These are phyloP conservation scores for Troides helena DNA, from an alignment of 2,888 invertebrate species.

Conservation along the genomic window DNA sequence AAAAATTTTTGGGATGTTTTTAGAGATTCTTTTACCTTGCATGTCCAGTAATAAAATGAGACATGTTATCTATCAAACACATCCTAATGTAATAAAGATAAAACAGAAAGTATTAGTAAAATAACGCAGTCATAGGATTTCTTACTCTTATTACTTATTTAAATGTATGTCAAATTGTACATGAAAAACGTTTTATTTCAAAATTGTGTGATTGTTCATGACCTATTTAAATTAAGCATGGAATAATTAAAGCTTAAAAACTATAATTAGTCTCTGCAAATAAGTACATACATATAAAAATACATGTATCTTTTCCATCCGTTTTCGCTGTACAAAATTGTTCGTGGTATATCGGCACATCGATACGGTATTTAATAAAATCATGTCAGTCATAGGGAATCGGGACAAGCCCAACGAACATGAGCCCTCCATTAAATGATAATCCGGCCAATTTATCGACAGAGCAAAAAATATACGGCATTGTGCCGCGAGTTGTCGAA, in stretches of 20 bases:
- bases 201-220: no score
- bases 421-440: slow-evolving; percentile 80
- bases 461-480: slow-evolving; percentile 73
- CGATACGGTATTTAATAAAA: slow-evolving; percentile 75
- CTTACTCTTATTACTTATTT: background rate
- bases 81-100: background rate
- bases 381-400: slow-evolving; percentile 76
- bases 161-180: background rate
- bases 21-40: background rate
- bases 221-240: background rate
- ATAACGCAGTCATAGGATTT: background rate
- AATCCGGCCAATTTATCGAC: slow-evolving; percentile 79
- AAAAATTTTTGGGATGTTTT: background rate
- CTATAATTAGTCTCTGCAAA: background rate
- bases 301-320: background rate
- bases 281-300: background rate
- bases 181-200: no score
- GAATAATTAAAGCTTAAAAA: no score
- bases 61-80: background rate
- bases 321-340: slow-evolving; percentile 44
- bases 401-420: slow-evolving; percentile 74
- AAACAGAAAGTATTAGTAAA: background rate
- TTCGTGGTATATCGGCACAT: slow-evolving; percentile 55
- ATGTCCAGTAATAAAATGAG: background rate
- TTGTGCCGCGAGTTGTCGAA: slow-evolving; percentile 78